Conservation (phyloP, 1,140 invertebrate species). For the Pemphigus obesinymphae region DNA sequence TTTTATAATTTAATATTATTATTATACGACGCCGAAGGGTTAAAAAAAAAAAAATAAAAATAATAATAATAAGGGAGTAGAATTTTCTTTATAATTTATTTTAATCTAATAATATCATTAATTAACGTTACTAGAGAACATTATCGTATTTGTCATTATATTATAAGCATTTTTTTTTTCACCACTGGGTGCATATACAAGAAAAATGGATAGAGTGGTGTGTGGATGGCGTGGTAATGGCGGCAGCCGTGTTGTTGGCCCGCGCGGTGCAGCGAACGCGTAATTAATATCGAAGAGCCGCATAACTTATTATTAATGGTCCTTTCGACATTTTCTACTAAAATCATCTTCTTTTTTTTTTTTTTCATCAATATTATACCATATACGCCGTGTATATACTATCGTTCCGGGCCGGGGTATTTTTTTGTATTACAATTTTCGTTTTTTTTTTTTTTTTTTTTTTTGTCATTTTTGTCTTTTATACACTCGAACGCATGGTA, state of each 20-base stretch:
- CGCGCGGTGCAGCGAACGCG: background rate
- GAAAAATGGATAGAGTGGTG: background rate
- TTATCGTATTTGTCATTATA: slow-evolving; percentile 34
- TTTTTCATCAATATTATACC: slow-evolving; percentile 9
- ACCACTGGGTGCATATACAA: background rate
- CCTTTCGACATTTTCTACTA: slow-evolving; percentile 14
- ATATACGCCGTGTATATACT: background rate
- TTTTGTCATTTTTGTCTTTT: background rate
- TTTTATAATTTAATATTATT: background rate
- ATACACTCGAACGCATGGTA: too few species aligned
- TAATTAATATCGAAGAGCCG: slow-evolving; percentile 33
- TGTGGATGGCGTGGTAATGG: too few species aligned
- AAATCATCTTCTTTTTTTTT: slow-evolving; percentile 20
- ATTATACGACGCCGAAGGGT: background rate
- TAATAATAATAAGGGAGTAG: too few species aligned
- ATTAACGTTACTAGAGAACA: slow-evolving; percentile 25
- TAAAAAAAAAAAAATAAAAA: too few species aligned
- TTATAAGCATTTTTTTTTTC: background rate
- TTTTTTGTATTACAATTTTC: too few species aligned
- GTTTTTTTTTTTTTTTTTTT: background rate
- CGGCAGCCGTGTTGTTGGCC: background rate
- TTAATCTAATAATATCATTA: slow-evolving; percentile 22
- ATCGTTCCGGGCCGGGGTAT: background rate
- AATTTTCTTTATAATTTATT: slow-evolving; percentile 13
- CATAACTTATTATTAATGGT: slow-evolving; percentile 35